Evolutionary conservation across 2,888 invertebrate genomes (phyloP).

Genomic region (Leptinotarsa rubiginosa): DNA sequence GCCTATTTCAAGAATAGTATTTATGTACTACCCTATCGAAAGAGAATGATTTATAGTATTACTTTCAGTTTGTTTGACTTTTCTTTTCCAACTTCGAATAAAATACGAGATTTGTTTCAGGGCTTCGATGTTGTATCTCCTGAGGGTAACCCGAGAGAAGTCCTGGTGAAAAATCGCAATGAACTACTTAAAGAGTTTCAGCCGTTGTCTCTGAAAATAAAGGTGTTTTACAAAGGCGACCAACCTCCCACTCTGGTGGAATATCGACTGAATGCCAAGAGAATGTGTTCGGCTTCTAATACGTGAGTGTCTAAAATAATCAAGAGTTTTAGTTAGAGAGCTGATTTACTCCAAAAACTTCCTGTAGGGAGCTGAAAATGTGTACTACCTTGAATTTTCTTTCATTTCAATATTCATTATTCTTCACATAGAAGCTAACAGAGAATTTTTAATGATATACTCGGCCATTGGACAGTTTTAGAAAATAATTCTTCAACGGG

Average conservation of each 20-base stretch:
- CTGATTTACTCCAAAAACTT: no score
- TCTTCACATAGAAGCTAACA: no score
- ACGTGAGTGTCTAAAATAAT: conserved; percentile 25
- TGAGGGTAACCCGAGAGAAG: conserved; percentile 45
- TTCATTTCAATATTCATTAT: no score
- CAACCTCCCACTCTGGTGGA: conserved; percentile 51
- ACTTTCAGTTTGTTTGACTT: neutral
- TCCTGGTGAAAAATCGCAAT: conserved; percentile 55
- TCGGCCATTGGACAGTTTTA: no score
- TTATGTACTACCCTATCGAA: no score
- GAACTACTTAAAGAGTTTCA: conserved; percentile 48
- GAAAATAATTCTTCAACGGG: no score
- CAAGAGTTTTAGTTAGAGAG: no score
- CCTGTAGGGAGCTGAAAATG: no score
- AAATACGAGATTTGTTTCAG: conserved; percentile 45
- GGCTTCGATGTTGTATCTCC: conserved; percentile 34
- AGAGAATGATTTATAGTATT: neutral
- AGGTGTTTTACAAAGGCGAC: conserved; percentile 55
- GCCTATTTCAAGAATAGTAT: no score
- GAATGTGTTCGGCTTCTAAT: conserved; percentile 52
- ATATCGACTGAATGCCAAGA: conserved; percentile 59
- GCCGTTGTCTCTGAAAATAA: conserved; percentile 50
- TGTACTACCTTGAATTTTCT: no score
- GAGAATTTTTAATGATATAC: no score
- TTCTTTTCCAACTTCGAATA: neutral